These are phyloP conservation scores for Xenentodon cancila DNA, from an alignment of 2,797 vertebrate genomes.

Conservation along the genomic window DNA sequence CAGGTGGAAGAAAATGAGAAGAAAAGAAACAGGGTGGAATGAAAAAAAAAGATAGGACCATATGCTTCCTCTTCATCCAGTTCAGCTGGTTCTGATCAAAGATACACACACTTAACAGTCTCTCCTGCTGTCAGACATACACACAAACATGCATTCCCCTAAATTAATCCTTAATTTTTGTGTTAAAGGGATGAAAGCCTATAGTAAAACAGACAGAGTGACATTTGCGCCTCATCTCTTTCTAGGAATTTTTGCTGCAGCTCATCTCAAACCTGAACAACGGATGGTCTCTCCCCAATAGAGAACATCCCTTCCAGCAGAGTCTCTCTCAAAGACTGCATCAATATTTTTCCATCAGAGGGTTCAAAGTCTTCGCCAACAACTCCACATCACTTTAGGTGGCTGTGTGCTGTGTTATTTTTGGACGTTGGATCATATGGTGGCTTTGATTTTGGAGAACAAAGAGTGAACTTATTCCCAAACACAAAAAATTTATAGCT, in stretches of 20 bases:
- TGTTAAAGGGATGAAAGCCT: background rate
- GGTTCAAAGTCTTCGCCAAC: constrained; percentile 28
- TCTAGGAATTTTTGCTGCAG: constrained; percentile 32
- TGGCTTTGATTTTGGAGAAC: constrained; percentile 55
- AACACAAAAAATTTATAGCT: constrained; percentile 18
- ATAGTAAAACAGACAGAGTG: constrained; percentile 12
- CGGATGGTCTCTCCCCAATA: background rate
- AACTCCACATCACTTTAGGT: constrained; percentile 41
- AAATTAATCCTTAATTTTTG: constrained; percentile 19
- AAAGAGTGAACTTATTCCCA: constrained; percentile 43
- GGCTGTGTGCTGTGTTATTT: constrained; percentile 44
- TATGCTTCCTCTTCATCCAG: constrained; percentile 54
- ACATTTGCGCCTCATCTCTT: constrained; percentile 27
- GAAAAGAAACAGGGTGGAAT: constrained; percentile 18
- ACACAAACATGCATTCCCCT: constrained; percentile 19
- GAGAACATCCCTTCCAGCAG: constrained; percentile 3
- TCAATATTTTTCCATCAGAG: constrained; percentile 64
- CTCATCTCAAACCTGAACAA: constrained; percentile 13
- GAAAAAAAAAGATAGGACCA: constrained; percentile 40
- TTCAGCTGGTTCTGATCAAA: constrained; percentile 69
- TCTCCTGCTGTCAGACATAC: constrained; percentile 38
- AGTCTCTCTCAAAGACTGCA: constrained; percentile 54
- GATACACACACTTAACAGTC: constrained; percentile 30
- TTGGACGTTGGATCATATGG: constrained; percentile 45
- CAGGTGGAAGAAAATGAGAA: constrained; percentile 22